Evolutionary conservation across 2,797 vertebrate species (phyloP).

Genomic region (Garrulus glandarius): DNA sequence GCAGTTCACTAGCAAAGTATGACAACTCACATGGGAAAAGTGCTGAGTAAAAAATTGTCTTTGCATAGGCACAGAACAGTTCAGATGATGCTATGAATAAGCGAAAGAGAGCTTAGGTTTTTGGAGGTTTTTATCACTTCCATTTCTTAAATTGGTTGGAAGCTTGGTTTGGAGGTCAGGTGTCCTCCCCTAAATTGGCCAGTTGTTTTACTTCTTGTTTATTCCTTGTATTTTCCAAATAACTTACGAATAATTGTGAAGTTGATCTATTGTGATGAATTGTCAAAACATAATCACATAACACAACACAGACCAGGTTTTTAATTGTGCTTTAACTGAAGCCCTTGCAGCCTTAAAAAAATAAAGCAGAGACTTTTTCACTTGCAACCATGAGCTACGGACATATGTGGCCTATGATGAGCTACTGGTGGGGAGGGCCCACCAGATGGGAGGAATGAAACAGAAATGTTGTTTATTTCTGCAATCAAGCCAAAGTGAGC

Average conservation of each 20-base stretch:
- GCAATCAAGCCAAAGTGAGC: conserved; percentile 29
- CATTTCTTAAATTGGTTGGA: not conserved
- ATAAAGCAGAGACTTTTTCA: not conserved
- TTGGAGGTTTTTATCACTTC: not conserved
- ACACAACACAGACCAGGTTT: conserved; percentile 11
- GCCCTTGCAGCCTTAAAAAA: not conserved
- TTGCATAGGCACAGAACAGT: not conserved
- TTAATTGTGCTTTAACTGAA: conserved; percentile 10
- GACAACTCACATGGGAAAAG: not conserved
- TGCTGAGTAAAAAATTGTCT: not conserved
- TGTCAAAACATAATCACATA: conserved; percentile 41
- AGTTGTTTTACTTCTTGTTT: not conserved
- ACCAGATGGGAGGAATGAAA: conserved; percentile 33
- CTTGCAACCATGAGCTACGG: not conserved
- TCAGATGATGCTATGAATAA: not conserved
- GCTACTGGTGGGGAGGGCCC: not conserved
- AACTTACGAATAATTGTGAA: not conserved
- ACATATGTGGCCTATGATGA: conserved; percentile 12
- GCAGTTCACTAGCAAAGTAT: not conserved
- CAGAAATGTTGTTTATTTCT: conserved; percentile 46
- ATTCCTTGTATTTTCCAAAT: not conserved
- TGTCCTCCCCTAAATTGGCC: not conserved
- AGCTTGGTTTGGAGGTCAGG: not conserved
- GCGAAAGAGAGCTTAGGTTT: not conserved
- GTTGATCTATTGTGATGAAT: conserved; percentile 7